These are phyloP conservation scores for Podilymbus podiceps DNA, from an alignment of 2,113 vertebrate species.

Conservation along the genomic window DNA sequence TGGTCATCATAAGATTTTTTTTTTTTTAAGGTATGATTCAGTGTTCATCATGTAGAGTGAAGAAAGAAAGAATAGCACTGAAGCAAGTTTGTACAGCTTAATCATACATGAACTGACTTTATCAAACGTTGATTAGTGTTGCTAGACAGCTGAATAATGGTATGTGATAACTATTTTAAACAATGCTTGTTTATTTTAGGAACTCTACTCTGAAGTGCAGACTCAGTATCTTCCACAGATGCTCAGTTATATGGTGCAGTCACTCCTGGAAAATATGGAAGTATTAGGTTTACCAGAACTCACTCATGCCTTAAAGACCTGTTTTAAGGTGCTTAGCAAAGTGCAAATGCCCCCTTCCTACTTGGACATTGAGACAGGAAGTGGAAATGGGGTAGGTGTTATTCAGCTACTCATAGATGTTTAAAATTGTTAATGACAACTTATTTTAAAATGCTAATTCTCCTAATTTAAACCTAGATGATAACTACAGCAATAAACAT, in stretches of 20 bases:
- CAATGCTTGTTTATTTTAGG: slow-evolving; percentile 68
- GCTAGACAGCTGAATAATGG: neutral
- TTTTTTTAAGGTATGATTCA: neutral
- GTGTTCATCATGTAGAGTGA: neutral
- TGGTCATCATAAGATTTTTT: neutral
- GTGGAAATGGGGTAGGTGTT: slow-evolving; percentile 61
- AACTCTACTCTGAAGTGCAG: slow-evolving; percentile 94
- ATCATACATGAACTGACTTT: neutral
- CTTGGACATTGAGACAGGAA: slow-evolving; percentile 74
- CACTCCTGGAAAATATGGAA: slow-evolving; percentile 77
- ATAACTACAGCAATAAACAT: neutral
- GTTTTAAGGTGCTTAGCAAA: slow-evolving; percentile 94
- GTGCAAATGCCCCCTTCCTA: slow-evolving; percentile 95
- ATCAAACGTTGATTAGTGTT: neutral
- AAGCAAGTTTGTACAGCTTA: neutral
- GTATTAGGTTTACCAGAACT: slow-evolving; percentile 80
- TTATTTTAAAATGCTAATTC: neutral
- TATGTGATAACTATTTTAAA: neutral
- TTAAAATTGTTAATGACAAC: neutral
- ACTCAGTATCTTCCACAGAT: slow-evolving; percentile 92
- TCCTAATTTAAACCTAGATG: neutral
- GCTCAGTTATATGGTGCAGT: slow-evolving; percentile 86
- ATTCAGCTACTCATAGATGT: neutral
- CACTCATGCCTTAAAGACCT: slow-evolving; percentile 85
- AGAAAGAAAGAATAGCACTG: neutral